Evolutionary conservation across 2,888 invertebrate species (phyloP).

Genomic region (Troglohyphantes excavatus): DNA sequence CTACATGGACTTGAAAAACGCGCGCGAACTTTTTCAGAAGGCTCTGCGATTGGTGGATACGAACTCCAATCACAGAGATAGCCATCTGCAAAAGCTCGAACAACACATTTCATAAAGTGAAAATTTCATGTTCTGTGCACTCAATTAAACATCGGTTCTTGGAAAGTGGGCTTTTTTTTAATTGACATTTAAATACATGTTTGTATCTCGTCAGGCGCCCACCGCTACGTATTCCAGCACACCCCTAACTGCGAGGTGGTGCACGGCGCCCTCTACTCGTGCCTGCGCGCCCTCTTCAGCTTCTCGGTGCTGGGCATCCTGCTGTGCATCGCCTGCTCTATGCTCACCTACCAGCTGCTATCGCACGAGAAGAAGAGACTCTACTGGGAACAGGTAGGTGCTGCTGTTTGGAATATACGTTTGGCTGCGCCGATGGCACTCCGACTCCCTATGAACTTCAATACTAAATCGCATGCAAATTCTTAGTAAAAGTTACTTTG

Average conservation of each 20-base stretch:
- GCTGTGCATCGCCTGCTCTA: conserved; percentile 94
- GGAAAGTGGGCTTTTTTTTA: neutral
- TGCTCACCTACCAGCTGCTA: conserved; percentile 94
- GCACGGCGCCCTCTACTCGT: conserved; percentile 93
- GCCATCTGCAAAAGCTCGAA: no score
- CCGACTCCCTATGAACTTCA: neutral
- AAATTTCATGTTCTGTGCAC: no score
- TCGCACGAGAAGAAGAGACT: conserved; percentile 96
- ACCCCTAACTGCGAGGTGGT: conserved; percentile 95
- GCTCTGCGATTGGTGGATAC: no score
- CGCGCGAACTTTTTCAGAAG: no score
- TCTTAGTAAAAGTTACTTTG: no score
- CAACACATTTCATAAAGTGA: no score
- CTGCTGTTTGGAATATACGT: no score
- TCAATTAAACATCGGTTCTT: no score
- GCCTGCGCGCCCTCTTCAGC: conserved; percentile 94
- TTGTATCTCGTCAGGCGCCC: conserved; percentile 59
- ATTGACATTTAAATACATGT: neutral
- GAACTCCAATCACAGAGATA: no score
- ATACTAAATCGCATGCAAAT: neutral
- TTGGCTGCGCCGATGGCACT: no score
- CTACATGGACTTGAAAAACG: no score
- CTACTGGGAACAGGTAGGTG: conserved; percentile 91
- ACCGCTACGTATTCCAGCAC: conserved; percentile 91
- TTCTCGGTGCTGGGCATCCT: conserved; percentile 94